These are phyloP conservation scores for Muntiacus muntjak DNA, from an alignment of 2,113 vertebrate genomes.

Conservation along the genomic window DNA sequence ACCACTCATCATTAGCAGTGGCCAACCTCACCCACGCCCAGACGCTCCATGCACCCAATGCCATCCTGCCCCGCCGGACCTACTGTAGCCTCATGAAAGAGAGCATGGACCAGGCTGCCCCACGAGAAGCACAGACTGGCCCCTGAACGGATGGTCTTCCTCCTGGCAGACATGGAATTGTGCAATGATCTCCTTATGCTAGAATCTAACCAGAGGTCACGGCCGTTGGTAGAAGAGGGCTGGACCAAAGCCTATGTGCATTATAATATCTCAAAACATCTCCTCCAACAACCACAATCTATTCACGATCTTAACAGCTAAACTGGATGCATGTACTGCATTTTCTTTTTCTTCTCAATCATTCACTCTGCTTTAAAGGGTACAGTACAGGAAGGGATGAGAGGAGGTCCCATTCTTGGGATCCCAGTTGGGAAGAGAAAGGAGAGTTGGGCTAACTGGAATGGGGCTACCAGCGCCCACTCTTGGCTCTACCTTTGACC, in stretches of 20 bases:
- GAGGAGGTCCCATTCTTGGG: not conserved
- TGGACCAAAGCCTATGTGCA: not conserved
- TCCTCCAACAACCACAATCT: not conserved
- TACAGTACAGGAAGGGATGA: too few relatives aligned
- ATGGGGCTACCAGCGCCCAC: not conserved
- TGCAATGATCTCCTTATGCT: not conserved
- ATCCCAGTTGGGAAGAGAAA: not conserved
- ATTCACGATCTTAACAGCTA: not conserved
- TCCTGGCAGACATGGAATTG: accelerated
- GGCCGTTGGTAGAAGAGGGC: not conserved
- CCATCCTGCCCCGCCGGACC: not conserved
- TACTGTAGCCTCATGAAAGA: not conserved
- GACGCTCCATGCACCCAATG: not conserved
- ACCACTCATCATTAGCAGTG: too few relatives aligned
- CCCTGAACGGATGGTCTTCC: not conserved
- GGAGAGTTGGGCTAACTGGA: not conserved
- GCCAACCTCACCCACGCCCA: not conserved
- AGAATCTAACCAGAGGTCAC: not conserved
- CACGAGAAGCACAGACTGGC: not conserved
- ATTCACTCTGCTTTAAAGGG: not conserved
- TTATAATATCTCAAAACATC: not conserved
- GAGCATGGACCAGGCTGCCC: accelerated
- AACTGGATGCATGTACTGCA: not conserved
- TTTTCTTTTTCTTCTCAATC: not conserved
- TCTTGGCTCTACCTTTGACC: not conserved